Conservation (phyloP, 2,797 vertebrate species). For the Gambelia wislizenii region DNA sequence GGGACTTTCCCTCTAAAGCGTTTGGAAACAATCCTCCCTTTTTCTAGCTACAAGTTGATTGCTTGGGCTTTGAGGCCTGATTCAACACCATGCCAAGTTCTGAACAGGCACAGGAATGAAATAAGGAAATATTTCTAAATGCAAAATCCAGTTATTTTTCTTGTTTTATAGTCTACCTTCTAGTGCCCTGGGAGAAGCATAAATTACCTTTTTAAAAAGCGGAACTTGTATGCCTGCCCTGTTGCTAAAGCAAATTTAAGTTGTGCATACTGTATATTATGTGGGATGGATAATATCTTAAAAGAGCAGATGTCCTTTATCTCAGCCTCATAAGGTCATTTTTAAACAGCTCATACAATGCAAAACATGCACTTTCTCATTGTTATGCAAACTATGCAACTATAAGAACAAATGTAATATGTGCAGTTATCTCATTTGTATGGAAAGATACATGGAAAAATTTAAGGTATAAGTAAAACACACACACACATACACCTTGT, state of each 20-base stretch:
- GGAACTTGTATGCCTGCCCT: not conserved
- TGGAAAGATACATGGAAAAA: conserved; percentile 26
- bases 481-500: conserved; percentile 4
- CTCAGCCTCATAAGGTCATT: conserved; percentile 58
- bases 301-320: conserved; percentile 12
- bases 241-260: not conserved
- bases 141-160: not conserved
- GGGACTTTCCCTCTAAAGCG: not conserved
- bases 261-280: not conserved
- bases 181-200: not conserved
- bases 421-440: conserved; percentile 44
- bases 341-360: conserved; percentile 56
- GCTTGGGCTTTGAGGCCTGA: not conserved
- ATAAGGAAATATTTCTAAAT: not conserved
- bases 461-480: not conserved
- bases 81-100: not conserved
- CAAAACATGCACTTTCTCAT: conserved; percentile 43
- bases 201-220: not conserved
- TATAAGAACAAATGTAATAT: conserved; percentile 45
- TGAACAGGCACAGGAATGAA: not conserved
- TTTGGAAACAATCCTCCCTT: not conserved
- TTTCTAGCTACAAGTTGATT: not conserved
- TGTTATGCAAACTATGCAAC: conserved; percentile 48
- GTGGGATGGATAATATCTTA: conserved; percentile 44
- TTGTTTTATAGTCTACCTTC: not conserved